Conservation (phyloP, 2,888 invertebrate genomes). For the Tanytarsus gracilentus region DNA sequence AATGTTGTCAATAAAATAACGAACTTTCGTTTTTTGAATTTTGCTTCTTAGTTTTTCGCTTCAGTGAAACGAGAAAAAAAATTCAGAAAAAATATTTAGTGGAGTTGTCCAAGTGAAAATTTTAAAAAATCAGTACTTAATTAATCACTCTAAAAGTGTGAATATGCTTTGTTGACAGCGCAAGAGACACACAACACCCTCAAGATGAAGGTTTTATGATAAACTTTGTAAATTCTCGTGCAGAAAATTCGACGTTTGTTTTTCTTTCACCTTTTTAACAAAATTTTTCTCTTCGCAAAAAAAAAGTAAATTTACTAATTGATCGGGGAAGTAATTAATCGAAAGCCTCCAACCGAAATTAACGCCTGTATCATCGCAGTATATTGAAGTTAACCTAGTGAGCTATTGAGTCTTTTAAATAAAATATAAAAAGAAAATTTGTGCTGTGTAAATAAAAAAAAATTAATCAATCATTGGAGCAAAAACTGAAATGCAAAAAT, state of each 20-base stretch:
- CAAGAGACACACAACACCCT: not conserved
- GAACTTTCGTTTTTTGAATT: not conserved
- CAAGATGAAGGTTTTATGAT: slow-evolving; percentile 9
- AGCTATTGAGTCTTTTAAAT: no score
- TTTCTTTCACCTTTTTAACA: not conserved
- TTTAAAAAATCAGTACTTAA: not conserved
- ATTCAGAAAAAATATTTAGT: not conserved
- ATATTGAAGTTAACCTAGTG: no score
- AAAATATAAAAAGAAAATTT: no score
- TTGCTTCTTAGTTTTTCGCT: not conserved
- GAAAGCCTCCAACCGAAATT: no score
- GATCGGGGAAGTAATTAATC: no score
- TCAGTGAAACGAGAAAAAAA: not conserved
- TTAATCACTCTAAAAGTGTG: not conserved
- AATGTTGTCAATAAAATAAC: slow-evolving; percentile 62
- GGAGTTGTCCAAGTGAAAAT: not conserved
- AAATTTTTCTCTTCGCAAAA: not conserved
- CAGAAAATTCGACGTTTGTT: not conserved
- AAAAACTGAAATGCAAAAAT: no score
- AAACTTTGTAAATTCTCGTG: not conserved
- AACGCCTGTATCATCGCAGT: no score
- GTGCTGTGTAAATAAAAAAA: no score
- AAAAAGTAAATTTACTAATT: no score
- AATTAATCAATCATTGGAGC: no score
- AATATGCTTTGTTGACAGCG: not conserved